Base-by-base conservation (phyloP, 2,888 invertebrate genomes). In the Trypoxylon attenuatum region DNA sequence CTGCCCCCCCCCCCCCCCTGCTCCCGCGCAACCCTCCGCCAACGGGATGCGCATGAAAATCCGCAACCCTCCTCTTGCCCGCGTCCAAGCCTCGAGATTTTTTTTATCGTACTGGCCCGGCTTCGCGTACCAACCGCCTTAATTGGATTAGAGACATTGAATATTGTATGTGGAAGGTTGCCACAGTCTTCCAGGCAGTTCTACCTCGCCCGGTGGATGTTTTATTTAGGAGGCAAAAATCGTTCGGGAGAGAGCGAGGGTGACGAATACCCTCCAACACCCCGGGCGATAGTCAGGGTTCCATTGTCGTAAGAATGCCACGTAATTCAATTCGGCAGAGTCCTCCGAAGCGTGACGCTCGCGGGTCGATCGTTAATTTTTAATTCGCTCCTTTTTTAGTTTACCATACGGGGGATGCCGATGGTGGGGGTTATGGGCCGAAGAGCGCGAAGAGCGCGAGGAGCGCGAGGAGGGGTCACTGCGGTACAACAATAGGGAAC, bases 321-420 rank as follows among this genome's bases (percentile, higher is more conserved):
- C 29, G 41, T 23, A 45, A 57, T 71, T 73, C 61, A 58, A 69
- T 73, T 63, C 60, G 18, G 16, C 23, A 41, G 53, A 72, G 64
- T 73, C 65, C 62, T 70, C 45, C 70, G 70, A 67, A 57, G 59
- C 72, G 70, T 75, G 73, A 73, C 75, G 64, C n/a, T n/a, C n/a
- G 45, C 59, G 51, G 61, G 18, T 13, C 47, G 62, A 62, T 70
- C 69, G 76, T 75, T 75, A 75, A 75, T 72, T 75, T 75, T 75
- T 75, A 75, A 75, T 76, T 70, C 64, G 38, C 10, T 41, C 50
- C 46, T 49, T 45, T 43, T 69, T 72, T 64, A 49, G 51, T 53
- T 33, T 13, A 13, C 1, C 33, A 33, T 33, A 1, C n/a, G 33
- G 33, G 13, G 33, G 33, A 5, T 33, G 33, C n/a, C n/a, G n/a